phyloP scores from a whole-genome alignment of 2,113 vertebrate genomes.

The Zapus hudsonius region DNA sequence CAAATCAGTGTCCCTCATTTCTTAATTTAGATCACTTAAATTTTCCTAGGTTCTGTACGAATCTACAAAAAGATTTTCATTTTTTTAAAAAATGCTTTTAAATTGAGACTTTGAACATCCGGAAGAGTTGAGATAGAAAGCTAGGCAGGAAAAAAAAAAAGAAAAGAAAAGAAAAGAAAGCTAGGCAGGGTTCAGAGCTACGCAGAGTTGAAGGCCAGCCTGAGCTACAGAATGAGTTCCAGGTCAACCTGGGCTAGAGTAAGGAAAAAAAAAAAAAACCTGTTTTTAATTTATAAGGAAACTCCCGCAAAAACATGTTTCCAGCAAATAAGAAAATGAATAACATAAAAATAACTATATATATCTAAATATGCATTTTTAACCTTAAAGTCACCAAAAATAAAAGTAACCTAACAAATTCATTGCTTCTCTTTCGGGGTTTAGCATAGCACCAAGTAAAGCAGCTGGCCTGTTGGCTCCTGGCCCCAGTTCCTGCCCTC shows the following conservation, averaged over 20 bases:
- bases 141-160: too few species aligned
- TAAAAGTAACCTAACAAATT: slow-evolving; percentile 41
- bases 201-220: neutral
- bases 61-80: neutral
- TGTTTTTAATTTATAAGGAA: slow-evolving; percentile 9
- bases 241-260: too few species aligned
- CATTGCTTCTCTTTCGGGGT: neutral
- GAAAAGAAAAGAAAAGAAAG: too few species aligned
- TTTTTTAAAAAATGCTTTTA: neutral
- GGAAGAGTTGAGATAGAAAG: neutral
- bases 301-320: neutral
- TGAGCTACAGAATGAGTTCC: neutral
- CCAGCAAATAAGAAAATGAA: neutral
- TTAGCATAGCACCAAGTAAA: neutral
- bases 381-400: slow-evolving; percentile 18
- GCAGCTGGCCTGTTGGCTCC: slow-evolving; percentile 4
- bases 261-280: neutral
- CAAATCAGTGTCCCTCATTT: slow-evolving; percentile 32
- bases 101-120: neutral
- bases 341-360: neutral
- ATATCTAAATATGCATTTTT: neutral
- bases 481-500: slow-evolving; percentile 19
- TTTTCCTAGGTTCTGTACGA: neutral
- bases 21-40: slow-evolving; percentile 2
- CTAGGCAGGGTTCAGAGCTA: too few species aligned